Evolutionary conservation across 1,140 invertebrate species (phyloP).

Genomic region (Helicoverpa zea): DNA sequence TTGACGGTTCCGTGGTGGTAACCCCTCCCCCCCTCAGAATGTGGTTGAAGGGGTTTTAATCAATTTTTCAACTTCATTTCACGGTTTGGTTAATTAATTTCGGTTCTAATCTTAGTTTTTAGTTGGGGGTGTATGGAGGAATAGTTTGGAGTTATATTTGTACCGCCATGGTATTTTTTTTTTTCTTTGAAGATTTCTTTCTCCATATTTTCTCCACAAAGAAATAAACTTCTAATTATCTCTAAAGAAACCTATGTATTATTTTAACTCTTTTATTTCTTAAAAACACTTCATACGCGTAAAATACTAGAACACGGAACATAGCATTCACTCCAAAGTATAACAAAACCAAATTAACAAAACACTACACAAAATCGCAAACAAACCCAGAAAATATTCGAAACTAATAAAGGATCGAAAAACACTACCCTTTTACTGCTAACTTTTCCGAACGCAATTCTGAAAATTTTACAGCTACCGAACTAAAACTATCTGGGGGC

Average conservation of each 20-base stretch:
- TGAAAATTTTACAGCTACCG: constrained; percentile 62
- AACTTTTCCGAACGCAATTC: constrained; percentile 72
- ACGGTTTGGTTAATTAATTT: constrained; percentile 71
- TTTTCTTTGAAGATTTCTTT: no score
- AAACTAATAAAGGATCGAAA: constrained; percentile 50
- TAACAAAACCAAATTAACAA: background rate
- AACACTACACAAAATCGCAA: constrained; percentile 21
- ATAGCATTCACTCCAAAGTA: background rate
- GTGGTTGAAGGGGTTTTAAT: constrained; percentile 79
- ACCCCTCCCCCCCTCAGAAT: constrained; percentile 64
- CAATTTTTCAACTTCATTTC: constrained; percentile 84
- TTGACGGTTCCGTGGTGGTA: constrained; percentile 76
- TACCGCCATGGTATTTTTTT: background rate
- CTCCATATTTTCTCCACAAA: no score
- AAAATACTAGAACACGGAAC: no score
- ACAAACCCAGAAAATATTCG: constrained; percentile 21
- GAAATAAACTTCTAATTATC: no score
- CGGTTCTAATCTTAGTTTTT: constrained; percentile 50
- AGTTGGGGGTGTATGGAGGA: background rate
- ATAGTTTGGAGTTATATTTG: constrained; percentile 6
- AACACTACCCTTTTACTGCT: constrained; percentile 28
- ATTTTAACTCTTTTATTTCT: no score
- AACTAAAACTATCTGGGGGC: constrained; percentile 76
- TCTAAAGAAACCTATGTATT: no score
- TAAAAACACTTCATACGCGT: background rate